Evolutionary conservation across 2,888 invertebrate species (phyloP), one percentile per base, ranked within the genome.

Genomic region (Epirrita christyi): DNA sequence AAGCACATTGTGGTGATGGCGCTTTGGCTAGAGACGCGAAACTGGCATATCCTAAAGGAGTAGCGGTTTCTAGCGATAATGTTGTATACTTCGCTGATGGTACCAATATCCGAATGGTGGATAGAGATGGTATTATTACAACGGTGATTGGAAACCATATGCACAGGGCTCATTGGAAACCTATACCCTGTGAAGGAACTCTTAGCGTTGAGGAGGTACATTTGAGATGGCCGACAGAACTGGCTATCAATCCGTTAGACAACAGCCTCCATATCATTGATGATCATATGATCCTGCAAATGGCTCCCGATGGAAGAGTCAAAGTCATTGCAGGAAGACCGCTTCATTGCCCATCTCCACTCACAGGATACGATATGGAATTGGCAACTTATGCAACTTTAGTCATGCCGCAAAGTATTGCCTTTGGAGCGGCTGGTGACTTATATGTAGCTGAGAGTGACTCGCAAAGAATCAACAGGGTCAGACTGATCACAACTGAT

Each of bases 391-490:
- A 97, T 71, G 97, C 98, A 0, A 96, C 97, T 0, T 92, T 99
- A 28, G 97, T 97, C 0, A 97, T 97, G 95, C 98, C 98, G 0
- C 97, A 98, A 77, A 98, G 98, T 72, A 96, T 99, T 49, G 96
- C 98, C 0, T 98, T 99, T 70, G 97, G 97, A 10, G 96, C 98
- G 0, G 95, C 97, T 42, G 99, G 99, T 3, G 96, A 98, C 75
- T 89, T 99, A 9, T 99, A 96, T 78, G 97, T 99, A 0, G 98
- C 98, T 0, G 99, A 99, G 82, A 98, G 98, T 73, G 98, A 99
- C 83, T 97, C 98, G 0, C 98, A 98, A 81, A 93, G 98, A 67
- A 97, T 98, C 50, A 98, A 99, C 83, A 93, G 98, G 47, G 95
- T 98, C 0, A 92, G 98, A 13, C 94, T 98, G 0, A 97, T 99